phyloP scores from a whole-genome alignment of 1,140 invertebrate genomes.

The Chrysopa pallens region DNA sequence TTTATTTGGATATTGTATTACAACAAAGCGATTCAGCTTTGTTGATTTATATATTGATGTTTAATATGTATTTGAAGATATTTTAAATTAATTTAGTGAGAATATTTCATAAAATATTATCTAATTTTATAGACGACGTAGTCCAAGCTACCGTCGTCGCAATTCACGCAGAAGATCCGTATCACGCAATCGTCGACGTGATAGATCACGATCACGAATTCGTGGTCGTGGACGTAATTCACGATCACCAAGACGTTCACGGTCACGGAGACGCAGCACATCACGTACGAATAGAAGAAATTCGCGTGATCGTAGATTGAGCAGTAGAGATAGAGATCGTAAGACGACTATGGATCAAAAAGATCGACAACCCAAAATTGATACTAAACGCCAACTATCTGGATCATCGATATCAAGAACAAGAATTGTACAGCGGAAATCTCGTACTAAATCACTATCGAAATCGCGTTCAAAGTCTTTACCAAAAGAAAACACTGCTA shows the following conservation, averaged over 20 bases:
- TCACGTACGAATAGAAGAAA: background rate
- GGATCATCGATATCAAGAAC: slow-evolving; percentile 26
- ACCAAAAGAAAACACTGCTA: slow-evolving; percentile 6
- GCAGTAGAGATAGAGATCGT: slow-evolving; percentile 10
- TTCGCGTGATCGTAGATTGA: background rate
- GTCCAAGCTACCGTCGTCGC: slow-evolving; percentile 13
- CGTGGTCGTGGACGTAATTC: background rate
- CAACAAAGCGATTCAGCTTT: too few relatives aligned
- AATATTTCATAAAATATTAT: too few relatives aligned
- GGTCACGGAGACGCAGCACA: background rate
- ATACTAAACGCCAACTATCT: slow-evolving; percentile 12
- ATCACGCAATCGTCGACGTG: slow-evolving; percentile 6
- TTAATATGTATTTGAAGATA: too few relatives aligned
- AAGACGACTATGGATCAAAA: slow-evolving; percentile 18
- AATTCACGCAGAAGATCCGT: slow-evolving; percentile 4
- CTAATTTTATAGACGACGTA: slow-evolving; percentile 6
- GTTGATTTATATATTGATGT: background rate
- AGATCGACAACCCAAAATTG: slow-evolving; percentile 13
- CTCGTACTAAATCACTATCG: slow-evolving; percentile 6
- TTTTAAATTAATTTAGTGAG: too few relatives aligned
- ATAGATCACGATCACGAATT: slow-evolving; percentile 13
- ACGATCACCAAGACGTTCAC: slow-evolving; percentile 4
- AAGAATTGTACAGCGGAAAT: slow-evolving; percentile 14
- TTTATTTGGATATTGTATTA: background rate
- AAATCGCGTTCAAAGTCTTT: slow-evolving; percentile 20